Evolutionary conservation across 2,888 invertebrate genomes (phyloP).

Genomic region (Leucozona laternaria): DNA sequence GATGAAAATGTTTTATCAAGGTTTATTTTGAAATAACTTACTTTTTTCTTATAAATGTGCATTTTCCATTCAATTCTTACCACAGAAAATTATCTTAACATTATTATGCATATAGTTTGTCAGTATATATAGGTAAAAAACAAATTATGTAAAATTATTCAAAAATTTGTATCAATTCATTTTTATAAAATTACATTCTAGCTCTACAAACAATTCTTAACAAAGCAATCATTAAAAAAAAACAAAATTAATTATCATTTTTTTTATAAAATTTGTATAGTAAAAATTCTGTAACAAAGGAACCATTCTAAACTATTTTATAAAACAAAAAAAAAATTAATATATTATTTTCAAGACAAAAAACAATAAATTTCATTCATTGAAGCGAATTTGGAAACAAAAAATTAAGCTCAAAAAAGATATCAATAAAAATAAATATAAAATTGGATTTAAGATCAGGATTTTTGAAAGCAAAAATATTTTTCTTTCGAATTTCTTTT

Average conservation of each 20-base stretch:
- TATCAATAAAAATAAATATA: slow-evolving; percentile 13
- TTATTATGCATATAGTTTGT: slow-evolving; percentile 28
- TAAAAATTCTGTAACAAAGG: slow-evolving; percentile 47
- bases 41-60: slow-evolving; percentile 48
- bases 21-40: slow-evolving; percentile 31
- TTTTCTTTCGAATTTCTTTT: slow-evolving; percentile 13
- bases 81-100: slow-evolving; percentile 34
- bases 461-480: slow-evolving; percentile 38
- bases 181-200: slow-evolving; percentile 62
- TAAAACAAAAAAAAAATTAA: slow-evolving; percentile 14
- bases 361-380: slow-evolving; percentile 70
- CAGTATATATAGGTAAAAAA: slow-evolving; percentile 12
- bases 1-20: slow-evolving; percentile 28
- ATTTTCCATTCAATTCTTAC: slow-evolving; percentile 19
- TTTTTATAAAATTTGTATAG: slow-evolving; percentile 5
- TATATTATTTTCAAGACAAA: slow-evolving; percentile 60
- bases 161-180: slow-evolving; percentile 11
- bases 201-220: slow-evolving; percentile 65
- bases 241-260: neutral
- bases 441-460: slow-evolving; percentile 17
- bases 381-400: slow-evolving; percentile 56
- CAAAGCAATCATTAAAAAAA: slow-evolving; percentile 54
- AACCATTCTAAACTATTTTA: slow-evolving; percentile 70
- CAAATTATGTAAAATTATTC: neutral
- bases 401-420: slow-evolving; percentile 40